Percentiles rank a stretch among this genome's conserved stretches.
Conservation (phyloP, 2,113 vertebrate genomes). For the Dromas ardeola region DNA sequence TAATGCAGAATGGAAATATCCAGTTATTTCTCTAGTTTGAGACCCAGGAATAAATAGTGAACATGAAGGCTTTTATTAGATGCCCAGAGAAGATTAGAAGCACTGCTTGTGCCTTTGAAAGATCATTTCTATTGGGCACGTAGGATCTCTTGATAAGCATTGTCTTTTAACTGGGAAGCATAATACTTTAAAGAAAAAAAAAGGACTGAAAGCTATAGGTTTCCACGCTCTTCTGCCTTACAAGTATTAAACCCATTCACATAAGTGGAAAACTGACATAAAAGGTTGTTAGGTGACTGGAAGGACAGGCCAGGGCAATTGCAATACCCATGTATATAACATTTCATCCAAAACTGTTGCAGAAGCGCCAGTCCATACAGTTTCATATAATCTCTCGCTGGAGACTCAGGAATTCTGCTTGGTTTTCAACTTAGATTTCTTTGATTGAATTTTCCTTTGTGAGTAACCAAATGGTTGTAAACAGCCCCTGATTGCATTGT, state of each 20-base stretch:
- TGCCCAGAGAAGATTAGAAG: background rate
- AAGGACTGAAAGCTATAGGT: background rate
- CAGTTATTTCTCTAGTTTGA: background rate
- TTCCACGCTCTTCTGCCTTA: background rate
- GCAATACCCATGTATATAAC: rapidly evolving
- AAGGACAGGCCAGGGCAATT: background rate
- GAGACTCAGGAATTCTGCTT: background rate
- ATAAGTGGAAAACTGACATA: background rate
- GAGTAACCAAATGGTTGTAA: background rate
- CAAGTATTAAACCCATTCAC: background rate
- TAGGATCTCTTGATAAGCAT: background rate
- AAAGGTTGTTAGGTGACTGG: background rate
- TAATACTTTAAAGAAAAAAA: background rate
- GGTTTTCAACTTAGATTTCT: background rate
- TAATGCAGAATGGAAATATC: background rate
- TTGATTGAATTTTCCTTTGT: background rate
- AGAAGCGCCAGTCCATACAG: background rate
- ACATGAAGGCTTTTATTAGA: background rate
- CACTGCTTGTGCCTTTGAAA: background rate
- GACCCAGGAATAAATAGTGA: background rate
- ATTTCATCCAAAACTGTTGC: background rate
- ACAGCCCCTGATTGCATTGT: background rate
- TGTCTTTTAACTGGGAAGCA: background rate
- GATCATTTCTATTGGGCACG: background rate
- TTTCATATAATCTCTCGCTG: background rate